These are phyloP conservation scores for Lucilia cuprina DNA, from an alignment of 1,140 invertebrate genomes.

Conservation along the genomic window DNA sequence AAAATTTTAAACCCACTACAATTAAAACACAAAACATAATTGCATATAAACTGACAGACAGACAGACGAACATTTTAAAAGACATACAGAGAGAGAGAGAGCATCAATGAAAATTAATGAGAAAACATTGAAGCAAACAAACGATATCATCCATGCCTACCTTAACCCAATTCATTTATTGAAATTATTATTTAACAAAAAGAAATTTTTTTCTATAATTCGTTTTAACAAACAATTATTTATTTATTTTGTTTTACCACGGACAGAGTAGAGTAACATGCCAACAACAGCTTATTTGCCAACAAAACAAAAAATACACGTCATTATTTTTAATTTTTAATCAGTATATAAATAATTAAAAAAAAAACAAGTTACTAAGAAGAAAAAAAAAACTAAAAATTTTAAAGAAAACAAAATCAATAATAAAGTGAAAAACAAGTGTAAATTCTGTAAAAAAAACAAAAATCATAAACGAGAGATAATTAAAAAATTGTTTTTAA, in stretches of 20 bases:
- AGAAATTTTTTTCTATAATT: constrained; percentile 5
- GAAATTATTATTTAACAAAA: constrained; percentile 55
- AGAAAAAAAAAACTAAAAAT: not conserved
- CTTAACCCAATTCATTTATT: constrained; percentile 60
- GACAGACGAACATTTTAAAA: too few relatives aligned
- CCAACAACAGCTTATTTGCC: not conserved
- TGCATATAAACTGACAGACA: too few relatives aligned
- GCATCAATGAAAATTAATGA: not conserved
- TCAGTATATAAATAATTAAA: not conserved
- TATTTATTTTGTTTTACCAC: not conserved
- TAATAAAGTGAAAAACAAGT: not conserved
- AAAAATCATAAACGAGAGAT: not conserved
- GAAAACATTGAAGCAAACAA: not conserved
- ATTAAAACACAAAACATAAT: not conserved
- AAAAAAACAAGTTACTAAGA: not conserved
- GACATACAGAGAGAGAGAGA: not conserved
- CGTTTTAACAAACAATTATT: not conserved
- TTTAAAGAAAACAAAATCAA: not conserved
- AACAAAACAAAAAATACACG: not conserved
- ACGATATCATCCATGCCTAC: constrained; percentile 46
- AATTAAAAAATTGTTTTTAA: not conserved
- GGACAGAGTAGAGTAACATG: too few relatives aligned
- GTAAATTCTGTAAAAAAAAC: not conserved
- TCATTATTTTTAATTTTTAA: not conserved
- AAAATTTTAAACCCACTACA: not conserved